Conservation (phyloP, 2,797 vertebrate species). For the Gouania willdenowi region DNA sequence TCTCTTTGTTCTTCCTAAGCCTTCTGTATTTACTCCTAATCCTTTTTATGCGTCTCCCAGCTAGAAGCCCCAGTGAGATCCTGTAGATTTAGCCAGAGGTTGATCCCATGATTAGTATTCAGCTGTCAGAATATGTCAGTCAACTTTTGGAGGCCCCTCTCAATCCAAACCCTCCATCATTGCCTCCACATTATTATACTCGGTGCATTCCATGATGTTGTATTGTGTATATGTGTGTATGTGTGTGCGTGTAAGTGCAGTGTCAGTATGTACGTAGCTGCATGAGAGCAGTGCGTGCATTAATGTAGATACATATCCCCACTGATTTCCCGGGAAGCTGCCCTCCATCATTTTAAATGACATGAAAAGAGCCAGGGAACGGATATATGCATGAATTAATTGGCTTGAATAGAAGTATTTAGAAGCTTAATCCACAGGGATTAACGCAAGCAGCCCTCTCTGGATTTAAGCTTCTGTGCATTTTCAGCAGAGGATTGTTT, state of each 20-base stretch:
- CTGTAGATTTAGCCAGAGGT: conserved; percentile 76
- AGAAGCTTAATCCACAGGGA: conserved; percentile 75
- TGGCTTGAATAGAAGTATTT: conserved; percentile 79
- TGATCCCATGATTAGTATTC: conserved; percentile 84
- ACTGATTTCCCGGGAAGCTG: conserved; percentile 70
- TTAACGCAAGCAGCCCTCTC: conserved; percentile 66
- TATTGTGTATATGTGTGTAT: conserved; percentile 24
- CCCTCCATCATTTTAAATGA: conserved; percentile 68
- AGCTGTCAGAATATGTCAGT: conserved; percentile 70
- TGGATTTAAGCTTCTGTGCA: conserved; percentile 65
- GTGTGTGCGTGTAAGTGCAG: conserved; percentile 24
- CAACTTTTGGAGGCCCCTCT: conserved; percentile 68
- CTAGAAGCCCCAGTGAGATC: conserved; percentile 72
- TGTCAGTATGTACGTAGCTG: conserved; percentile 47
- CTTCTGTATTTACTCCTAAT: conserved; percentile 78
- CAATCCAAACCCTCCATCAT: conserved; percentile 38
- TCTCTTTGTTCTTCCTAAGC: conserved; percentile 70
- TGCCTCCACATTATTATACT: conserved; percentile 47
- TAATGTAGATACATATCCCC: conserved; percentile 65
- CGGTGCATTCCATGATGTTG: conserved; percentile 59
- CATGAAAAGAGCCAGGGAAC: conserved; percentile 69
- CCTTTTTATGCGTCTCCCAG: conserved; percentile 74
- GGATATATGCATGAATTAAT: conserved; percentile 80
- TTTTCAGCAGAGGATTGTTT: conserved; percentile 70
- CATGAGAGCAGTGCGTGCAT: conserved; percentile 60